Percentiles rank a stretch among this genome's conserved stretches.
phyloP scores from a whole-genome alignment of 2,797 vertebrate species.

The Caiman crocodilus region DNA sequence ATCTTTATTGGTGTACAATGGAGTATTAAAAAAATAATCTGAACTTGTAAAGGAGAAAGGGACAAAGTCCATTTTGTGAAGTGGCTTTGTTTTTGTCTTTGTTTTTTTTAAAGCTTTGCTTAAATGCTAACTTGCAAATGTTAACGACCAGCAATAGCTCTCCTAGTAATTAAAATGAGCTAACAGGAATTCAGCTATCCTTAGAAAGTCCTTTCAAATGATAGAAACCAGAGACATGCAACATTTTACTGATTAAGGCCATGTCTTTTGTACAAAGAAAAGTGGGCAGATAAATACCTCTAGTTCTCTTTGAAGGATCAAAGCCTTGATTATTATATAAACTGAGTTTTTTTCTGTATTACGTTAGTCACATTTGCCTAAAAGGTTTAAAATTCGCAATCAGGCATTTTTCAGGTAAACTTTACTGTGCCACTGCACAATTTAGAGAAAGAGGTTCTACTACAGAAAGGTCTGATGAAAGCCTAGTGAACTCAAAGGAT shows the following conservation, averaged over 20 bases:
- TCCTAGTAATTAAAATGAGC: conserved; percentile 39
- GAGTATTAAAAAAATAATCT: conserved; percentile 31
- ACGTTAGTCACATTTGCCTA: background rate
- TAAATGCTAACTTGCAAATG: conserved; percentile 28
- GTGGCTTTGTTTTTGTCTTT: background rate
- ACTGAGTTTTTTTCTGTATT: accelerated
- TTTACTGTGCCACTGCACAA: background rate
- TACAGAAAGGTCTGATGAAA: background rate
- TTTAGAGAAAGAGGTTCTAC: background rate
- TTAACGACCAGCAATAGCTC: conserved; percentile 8
- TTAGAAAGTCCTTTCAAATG: background rate
- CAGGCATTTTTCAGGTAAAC: background rate
- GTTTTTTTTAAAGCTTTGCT: background rate
- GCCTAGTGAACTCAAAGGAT: background rate
- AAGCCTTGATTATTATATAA: background rate
- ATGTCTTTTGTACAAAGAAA: background rate
- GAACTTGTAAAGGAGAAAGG: conserved; percentile 18
- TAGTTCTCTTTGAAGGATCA: background rate
- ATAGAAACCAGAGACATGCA: background rate
- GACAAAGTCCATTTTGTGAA: conserved; percentile 1
- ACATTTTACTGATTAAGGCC: background rate
- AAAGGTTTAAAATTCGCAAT: background rate
- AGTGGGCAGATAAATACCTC: background rate
- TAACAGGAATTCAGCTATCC: background rate
- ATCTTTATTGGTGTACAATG: background rate